A percentile compares a stretch with the other conserved stretches of the same genome.
Evolutionary conservation across 2,113 vertebrate genomes (phyloP).

Genomic region (Marmota monax): DNA sequence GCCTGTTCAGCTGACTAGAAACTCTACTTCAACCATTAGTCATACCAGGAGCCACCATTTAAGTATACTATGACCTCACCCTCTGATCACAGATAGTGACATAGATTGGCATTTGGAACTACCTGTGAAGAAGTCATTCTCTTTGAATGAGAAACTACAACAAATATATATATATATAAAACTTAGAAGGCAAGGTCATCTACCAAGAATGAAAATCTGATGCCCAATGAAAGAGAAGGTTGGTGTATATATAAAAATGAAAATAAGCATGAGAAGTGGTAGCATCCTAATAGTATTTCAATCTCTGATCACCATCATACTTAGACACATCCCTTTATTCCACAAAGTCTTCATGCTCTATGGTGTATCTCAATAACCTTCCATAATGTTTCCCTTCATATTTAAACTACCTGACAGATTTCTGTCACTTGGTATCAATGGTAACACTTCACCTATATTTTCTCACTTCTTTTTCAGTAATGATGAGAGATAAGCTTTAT

Average conservation of each 20-base stretch:
- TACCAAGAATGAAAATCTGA: not conserved
- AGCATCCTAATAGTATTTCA: not conserved
- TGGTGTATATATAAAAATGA: not conserved
- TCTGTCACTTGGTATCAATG: not conserved
- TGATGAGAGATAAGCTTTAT: not conserved
- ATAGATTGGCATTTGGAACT: not conserved
- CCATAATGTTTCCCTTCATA: not conserved
- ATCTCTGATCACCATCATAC: not conserved
- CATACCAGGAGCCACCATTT: not conserved
- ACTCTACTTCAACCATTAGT: not conserved
- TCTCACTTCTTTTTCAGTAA: conserved; percentile 14
- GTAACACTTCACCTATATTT: not conserved
- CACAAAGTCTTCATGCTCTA: not conserved
- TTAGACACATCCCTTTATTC: not conserved
- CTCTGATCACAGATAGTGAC: not conserved
- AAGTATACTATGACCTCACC: not conserved
- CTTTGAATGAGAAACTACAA: not conserved
- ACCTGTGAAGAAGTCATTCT: not conserved
- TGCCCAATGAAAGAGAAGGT: not conserved
- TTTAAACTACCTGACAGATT: not conserved
- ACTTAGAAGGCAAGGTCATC: not conserved
- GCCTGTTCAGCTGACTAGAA: not conserved
- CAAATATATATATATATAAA: too few species aligned
- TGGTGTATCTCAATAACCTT: not conserved
- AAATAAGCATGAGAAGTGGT: not conserved